Percentiles rank a stretch among this genome's conserved stretches.
phyloP scores from a whole-genome alignment of 2,888 invertebrate species.

The Leucozona laternaria region DNA sequence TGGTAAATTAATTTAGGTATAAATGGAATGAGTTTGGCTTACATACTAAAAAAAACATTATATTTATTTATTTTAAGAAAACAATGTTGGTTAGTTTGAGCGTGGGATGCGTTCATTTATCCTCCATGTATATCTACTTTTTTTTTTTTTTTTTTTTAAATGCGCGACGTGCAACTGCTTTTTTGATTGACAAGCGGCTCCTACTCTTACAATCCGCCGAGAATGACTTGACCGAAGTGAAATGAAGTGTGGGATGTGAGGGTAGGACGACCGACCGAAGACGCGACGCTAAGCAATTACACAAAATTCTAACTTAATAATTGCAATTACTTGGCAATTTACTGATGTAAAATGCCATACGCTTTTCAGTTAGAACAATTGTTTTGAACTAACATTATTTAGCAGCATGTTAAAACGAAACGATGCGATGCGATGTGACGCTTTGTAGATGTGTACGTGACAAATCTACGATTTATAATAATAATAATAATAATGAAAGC shows the following conservation, averaged over 20 bases:
- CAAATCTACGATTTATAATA: constrained; percentile 37
- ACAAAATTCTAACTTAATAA: constrained; percentile 60
- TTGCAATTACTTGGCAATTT: constrained; percentile 66
- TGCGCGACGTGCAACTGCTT: constrained; percentile 49
- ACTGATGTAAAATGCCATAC: constrained; percentile 58
- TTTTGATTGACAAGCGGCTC: constrained; percentile 67
- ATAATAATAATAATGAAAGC: neutral
- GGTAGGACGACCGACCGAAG: neutral
- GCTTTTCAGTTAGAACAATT: constrained; percentile 44
- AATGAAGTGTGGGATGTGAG: constrained; percentile 25
- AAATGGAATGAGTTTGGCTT: constrained; percentile 65
- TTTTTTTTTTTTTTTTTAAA: constrained; percentile 43
- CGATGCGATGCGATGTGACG: constrained; percentile 24
- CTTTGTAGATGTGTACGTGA: constrained; percentile 45
- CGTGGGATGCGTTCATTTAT: constrained; percentile 45
- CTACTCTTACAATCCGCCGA: constrained; percentile 15
- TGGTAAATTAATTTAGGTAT: neutral
- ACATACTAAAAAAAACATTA: constrained; percentile 49
- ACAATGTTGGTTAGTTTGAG: constrained; percentile 33
- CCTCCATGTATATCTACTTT: neutral
- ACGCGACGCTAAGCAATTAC: constrained; percentile 47
- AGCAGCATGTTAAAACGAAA: neutral
- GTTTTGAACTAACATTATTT: constrained; percentile 44
- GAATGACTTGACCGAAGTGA: neutral
- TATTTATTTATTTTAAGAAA: constrained; percentile 14